A percentile compares a stretch with the other conserved stretches of the same genome.
Evolutionary conservation across 2,888 invertebrate genomes (phyloP).

Genomic region (Helicoverpa assulta): DNA sequence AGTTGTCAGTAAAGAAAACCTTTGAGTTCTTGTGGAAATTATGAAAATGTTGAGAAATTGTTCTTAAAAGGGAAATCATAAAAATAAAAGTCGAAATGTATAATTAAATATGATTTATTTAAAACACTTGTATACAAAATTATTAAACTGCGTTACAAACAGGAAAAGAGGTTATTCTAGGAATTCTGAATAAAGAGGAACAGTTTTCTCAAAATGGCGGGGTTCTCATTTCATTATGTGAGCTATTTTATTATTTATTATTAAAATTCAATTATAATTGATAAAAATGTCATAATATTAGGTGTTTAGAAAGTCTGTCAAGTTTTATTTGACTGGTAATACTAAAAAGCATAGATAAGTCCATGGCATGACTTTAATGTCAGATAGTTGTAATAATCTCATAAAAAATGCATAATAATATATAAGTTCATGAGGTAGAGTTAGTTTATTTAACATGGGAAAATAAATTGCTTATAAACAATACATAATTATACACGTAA

Average conservation of each 20-base stretch:
- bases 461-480: conserved; percentile 15
- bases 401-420: conserved; percentile 1
- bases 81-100: not conserved
- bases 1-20: too few relatives aligned
- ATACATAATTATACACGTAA: not conserved
- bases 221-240: not conserved
- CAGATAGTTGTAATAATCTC: not conserved
- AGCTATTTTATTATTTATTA: not conserved
- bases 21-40: too few relatives aligned
- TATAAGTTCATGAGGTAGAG: conserved; percentile 31
- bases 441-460: conserved; percentile 33
- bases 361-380: conserved; percentile 1
- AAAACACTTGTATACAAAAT: conserved; percentile 10
- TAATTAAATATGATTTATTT: conserved; percentile 5
- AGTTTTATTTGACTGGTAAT: not conserved
- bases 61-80: not conserved
- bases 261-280: too few relatives aligned
- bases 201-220: not conserved
- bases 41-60: too few relatives aligned
- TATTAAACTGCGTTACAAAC: conserved; percentile 4
- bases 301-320: too few relatives aligned
- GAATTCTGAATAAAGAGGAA: not conserved
- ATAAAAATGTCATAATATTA: too few relatives aligned
- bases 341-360: not conserved
- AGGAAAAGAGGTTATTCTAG: not conserved